phyloP scores from a whole-genome alignment of 2,797 vertebrate genomes.

The Xiphorhynchus erythropygius region DNA sequence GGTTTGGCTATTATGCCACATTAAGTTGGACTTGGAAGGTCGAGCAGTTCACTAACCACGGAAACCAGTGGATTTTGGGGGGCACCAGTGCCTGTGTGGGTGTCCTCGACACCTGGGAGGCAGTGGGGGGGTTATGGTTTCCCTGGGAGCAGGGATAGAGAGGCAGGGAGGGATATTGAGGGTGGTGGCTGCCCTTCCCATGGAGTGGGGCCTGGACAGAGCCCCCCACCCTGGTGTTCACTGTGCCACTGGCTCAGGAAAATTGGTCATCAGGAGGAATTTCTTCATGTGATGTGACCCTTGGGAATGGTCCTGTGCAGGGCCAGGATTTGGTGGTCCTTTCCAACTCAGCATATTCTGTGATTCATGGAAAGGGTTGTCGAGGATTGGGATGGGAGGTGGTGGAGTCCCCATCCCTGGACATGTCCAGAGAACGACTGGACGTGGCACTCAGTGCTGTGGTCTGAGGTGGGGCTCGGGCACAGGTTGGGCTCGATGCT shows the following conservation, averaged over 20 bases:
- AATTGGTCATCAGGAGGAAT: rapidly evolving
- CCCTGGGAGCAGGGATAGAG: background rate
- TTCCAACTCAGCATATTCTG: background rate
- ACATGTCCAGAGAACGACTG: background rate
- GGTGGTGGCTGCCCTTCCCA: background rate
- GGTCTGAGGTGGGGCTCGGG: background rate
- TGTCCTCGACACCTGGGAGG: rapidly evolving
- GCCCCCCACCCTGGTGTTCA: background rate
- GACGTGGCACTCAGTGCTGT: background rate
- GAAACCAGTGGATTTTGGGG: background rate
- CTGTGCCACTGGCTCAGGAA: no score
- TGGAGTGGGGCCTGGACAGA: background rate
- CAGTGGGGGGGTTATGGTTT: background rate
- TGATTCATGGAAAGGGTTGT: background rate
- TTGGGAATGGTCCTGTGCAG: background rate
- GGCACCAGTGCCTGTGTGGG: background rate
- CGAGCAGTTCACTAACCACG: conserved; percentile 71
- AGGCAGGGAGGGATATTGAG: background rate
- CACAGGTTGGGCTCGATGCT: background rate
- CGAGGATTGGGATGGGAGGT: rapidly evolving
- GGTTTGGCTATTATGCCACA: conserved; percentile 74
- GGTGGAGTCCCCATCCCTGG: background rate
- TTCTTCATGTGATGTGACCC: background rate
- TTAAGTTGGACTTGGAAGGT: conserved; percentile 80
- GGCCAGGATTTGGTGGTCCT: background rate